Evolutionary conservation across 2,888 invertebrate genomes (phyloP).

Genomic region (Athalia rosae): DNA sequence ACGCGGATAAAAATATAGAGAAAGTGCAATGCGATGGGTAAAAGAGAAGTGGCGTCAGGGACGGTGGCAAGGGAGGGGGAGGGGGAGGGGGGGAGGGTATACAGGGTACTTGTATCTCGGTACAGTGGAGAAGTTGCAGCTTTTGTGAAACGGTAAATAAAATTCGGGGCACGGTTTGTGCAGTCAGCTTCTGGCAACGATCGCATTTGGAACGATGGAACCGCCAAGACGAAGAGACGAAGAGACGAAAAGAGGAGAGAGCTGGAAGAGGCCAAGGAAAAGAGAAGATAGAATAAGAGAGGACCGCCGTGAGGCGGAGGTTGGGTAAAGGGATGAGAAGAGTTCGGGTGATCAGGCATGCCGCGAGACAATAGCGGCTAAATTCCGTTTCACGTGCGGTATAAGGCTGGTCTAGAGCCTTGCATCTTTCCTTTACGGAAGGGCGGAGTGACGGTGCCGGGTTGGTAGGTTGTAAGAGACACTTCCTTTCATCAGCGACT

Average conservation of each 20-base stretch:
- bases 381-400: constrained; percentile 58
- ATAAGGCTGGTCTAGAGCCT: constrained; percentile 47
- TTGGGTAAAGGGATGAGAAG: constrained; percentile 46
- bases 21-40: too few relatives aligned
- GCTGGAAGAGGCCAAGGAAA: background rate
- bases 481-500: constrained; percentile 65
- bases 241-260: background rate
- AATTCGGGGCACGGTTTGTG: constrained; percentile 62
- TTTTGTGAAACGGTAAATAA: constrained; percentile 53
- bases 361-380: constrained; percentile 69
- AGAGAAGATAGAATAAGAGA: background rate
- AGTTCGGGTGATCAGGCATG: constrained; percentile 65
- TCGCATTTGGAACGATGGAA: constrained; percentile 28
- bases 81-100: background rate
- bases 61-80: background rate
- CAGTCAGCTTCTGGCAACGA: constrained; percentile 68
- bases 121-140: background rate
- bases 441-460: constrained; percentile 63
- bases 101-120: background rate
- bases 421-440: constrained; percentile 66
- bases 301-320: constrained; percentile 10
- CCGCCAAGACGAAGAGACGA: background rate
- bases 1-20: too few relatives aligned
- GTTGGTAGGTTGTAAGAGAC: constrained; percentile 57
- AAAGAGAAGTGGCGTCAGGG: too few relatives aligned